These are phyloP conservation scores for Leptogaster cylindrica DNA, from an alignment of 2,888 invertebrate genomes.

Conservation along the genomic window DNA sequence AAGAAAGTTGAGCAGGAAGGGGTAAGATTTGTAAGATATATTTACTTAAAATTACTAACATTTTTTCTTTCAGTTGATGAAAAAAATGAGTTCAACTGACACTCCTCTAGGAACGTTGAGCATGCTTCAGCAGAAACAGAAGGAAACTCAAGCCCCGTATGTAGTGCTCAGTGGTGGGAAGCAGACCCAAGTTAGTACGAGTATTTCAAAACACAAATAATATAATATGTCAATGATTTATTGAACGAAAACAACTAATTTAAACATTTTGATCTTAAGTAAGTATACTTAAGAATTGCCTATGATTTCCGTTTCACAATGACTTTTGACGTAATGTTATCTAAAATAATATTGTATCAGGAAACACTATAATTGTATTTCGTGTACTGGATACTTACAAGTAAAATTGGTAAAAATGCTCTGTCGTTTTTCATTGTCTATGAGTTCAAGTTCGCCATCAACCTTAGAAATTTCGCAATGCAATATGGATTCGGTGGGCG, in stretches of 20 bases:
- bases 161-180: constrained; percentile 91
- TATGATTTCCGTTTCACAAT: neutral
- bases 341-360: no score
- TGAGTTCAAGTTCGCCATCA: constrained; percentile 25
- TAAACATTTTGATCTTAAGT: no score
- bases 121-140: constrained; percentile 94
- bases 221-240: no score
- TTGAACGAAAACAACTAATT: neutral
- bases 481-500: constrained; percentile 25
- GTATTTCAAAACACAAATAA: constrained; percentile 59
- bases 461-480: constrained; percentile 27
- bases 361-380: no score
- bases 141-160: constrained; percentile 90
- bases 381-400: no score
- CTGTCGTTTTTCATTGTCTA: constrained; percentile 32
- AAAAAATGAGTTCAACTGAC: constrained; percentile 97
- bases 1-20: constrained; percentile 94
- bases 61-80: constrained; percentile 74
- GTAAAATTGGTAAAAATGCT: constrained; percentile 28
- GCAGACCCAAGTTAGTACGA: constrained; percentile 64
- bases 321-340: neutral
- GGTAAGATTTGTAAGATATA: no score
- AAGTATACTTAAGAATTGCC: no score
- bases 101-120: constrained; percentile 95
- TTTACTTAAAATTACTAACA: neutral